Evolutionary conservation across 1,140 invertebrate species (phyloP).

Genomic region (Ceratosolen solmsi): DNA sequence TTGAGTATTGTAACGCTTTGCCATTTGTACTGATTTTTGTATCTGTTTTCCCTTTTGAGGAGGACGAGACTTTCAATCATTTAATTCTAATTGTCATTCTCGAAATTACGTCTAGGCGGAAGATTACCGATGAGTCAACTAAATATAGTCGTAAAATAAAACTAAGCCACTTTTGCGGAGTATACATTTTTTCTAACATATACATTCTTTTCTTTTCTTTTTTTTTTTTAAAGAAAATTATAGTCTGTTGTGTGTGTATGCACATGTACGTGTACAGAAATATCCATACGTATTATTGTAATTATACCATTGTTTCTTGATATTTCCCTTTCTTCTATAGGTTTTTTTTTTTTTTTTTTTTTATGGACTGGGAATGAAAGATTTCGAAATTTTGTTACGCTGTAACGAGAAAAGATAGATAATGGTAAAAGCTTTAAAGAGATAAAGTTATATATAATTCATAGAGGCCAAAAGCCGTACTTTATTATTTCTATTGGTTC

Average conservation of each 20-base stretch:
- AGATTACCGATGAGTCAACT: slow-evolving; percentile 10
- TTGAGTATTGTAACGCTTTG: no score
- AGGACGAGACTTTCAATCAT: not conserved
- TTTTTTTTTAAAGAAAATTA: not conserved
- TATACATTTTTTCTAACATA: not conserved
- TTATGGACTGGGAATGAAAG: not conserved
- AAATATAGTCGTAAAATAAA: slow-evolving; percentile 5
- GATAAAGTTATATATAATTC: not conserved
- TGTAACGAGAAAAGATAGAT: not conserved
- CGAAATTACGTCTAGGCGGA: slow-evolving; percentile 15
- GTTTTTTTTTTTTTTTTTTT: not conserved
- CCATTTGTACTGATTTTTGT: no score
- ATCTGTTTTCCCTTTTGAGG: not conserved
- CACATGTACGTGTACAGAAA: no score
- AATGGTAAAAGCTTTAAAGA: not conserved
- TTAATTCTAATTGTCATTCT: not conserved
- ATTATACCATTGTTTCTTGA: not conserved
- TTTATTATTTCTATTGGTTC: not conserved
- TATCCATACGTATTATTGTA: not conserved
- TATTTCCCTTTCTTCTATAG: not conserved
- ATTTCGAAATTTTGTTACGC: not conserved
- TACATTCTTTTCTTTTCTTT: no score
- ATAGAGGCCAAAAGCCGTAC: not conserved
- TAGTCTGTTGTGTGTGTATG: not conserved
- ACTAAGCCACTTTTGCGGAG: not conserved